Conservation (phyloP, 2,113 vertebrate genomes). For the Nyctibius bracteatus region DNA sequence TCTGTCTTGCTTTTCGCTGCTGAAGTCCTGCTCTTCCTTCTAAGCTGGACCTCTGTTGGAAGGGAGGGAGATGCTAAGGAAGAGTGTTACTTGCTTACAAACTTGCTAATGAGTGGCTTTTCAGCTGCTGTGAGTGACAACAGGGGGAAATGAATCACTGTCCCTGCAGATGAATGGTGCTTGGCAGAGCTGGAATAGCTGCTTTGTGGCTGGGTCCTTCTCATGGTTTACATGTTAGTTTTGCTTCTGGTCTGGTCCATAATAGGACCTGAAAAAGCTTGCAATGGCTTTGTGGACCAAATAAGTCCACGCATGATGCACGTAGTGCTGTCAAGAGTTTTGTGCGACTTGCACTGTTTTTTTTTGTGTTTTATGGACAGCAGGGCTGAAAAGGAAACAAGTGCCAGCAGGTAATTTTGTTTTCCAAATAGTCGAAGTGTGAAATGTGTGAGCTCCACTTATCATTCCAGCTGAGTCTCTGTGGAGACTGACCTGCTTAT, state of each 20-base stretch:
- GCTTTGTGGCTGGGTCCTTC: background rate
- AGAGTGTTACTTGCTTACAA: background rate
- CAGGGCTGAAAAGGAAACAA: background rate
- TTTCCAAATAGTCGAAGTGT: background rate
- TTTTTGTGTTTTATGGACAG: background rate
- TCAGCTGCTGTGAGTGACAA: background rate
- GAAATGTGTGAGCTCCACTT: background rate
- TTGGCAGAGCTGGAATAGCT: background rate
- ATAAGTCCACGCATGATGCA: background rate
- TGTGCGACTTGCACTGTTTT: background rate
- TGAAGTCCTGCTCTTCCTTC: background rate
- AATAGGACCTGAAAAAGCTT: background rate
- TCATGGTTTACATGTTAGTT: background rate
- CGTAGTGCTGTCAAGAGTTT: background rate
- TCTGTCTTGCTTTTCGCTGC: background rate
- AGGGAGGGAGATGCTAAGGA: background rate
- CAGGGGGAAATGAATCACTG: background rate
- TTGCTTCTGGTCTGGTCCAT: background rate
- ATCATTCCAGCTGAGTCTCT: slow-evolving; percentile 12
- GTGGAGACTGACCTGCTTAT: background rate
- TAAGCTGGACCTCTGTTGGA: background rate
- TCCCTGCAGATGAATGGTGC: background rate
- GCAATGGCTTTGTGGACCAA: background rate
- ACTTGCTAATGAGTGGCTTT: background rate
- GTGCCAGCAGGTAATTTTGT: background rate